A percentile compares a stretch with the other conserved stretches of the same genome.
phyloP scores from a whole-genome alignment of 2,888 invertebrate species.

The Nymphalis c-album region DNA sequence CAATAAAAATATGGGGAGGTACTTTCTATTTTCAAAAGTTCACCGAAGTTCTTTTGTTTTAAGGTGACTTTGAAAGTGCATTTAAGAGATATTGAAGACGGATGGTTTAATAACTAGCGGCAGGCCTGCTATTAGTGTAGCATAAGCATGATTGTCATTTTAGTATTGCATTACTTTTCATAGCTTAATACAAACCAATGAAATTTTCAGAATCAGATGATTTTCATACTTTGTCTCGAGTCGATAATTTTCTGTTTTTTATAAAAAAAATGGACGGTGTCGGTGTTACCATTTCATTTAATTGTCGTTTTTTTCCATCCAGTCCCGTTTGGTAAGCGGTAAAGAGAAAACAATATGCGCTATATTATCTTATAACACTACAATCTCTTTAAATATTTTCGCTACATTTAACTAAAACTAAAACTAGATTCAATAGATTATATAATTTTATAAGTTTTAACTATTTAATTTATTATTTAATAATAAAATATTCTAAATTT shows the following conservation, averaged over 20 bases:
- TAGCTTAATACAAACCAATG: conserved; percentile 88
- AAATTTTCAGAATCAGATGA: conserved; percentile 98
- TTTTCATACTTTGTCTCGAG: conserved; percentile 98
- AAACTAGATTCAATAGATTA: conserved; percentile 2
- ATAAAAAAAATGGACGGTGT: conserved; percentile 36
- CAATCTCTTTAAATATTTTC: conserved; percentile 19
- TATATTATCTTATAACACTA: conserved; percentile 60
- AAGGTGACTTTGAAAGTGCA: too few relatives aligned
- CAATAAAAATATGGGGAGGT: too few relatives aligned
- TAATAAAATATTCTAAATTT: conserved; percentile 18
- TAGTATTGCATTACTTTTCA: conserved; percentile 26
- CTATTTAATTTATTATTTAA: conserved; percentile 24
- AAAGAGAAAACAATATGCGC: conserved; percentile 76
- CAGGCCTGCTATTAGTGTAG: conserved; percentile 18
- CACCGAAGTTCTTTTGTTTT: too few relatives aligned
- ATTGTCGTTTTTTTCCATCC: conserved; percentile 56
- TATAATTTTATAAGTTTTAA: neutral
- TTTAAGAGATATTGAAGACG: too few relatives aligned
- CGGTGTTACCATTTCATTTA: conserved; percentile 53
- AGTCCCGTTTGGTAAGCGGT: conserved; percentile 76
- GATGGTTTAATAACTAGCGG: too few relatives aligned
- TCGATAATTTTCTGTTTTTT: conserved; percentile 95
- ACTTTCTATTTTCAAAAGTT: too few relatives aligned
- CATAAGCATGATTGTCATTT: conserved; percentile 28
- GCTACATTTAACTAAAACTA: conserved; percentile 39